A percentile compares a stretch with the other conserved stretches of the same genome.
These are phyloP conservation scores for Triplophysa yarkandensis DNA, from an alignment of 2,797 vertebrate genomes.

Conservation along the genomic window DNA sequence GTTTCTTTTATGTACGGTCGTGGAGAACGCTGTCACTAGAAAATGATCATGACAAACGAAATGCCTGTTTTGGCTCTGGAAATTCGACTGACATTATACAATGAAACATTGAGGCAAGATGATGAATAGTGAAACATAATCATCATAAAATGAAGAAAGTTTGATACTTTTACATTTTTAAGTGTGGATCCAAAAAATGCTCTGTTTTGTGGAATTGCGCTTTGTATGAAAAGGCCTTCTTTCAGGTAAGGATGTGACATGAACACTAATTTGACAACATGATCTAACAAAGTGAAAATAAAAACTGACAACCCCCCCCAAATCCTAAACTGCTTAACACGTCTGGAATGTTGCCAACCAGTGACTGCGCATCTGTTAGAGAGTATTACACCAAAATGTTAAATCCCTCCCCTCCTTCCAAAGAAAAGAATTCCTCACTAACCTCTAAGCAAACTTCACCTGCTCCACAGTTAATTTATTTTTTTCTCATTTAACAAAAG, in stretches of 20 bases:
- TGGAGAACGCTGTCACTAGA: neutral
- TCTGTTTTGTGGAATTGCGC: neutral
- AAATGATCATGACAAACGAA: neutral
- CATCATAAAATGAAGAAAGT: too few relatives aligned
- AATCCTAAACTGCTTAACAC: neutral
- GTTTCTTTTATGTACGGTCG: neutral
- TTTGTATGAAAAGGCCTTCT: neutral
- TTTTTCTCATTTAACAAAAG: conserved; percentile 61
- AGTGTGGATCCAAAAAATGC: too few relatives aligned
- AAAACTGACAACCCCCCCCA: neutral
- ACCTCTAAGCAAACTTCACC: conserved; percentile 43
- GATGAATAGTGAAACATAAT: too few relatives aligned
- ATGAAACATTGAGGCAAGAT: too few relatives aligned
- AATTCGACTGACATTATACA: too few relatives aligned
- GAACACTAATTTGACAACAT: neutral
- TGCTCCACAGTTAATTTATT: conserved; percentile 38
- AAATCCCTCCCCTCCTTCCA: conserved; percentile 19
- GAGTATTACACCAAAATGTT: conserved; percentile 28
- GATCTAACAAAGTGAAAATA: neutral
- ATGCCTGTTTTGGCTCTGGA: neutral
- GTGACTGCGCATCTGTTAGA: conserved; percentile 23
- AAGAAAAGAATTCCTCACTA: conserved; percentile 9
- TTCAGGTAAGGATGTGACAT: neutral
- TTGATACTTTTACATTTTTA: too few relatives aligned
- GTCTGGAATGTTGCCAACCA: conserved; percentile 18